Percentiles rank a stretch among this genome's conserved stretches.
Evolutionary conservation across 1,140 invertebrate species (phyloP).

Genomic region (Trachymyrmex septentrionalis): DNA sequence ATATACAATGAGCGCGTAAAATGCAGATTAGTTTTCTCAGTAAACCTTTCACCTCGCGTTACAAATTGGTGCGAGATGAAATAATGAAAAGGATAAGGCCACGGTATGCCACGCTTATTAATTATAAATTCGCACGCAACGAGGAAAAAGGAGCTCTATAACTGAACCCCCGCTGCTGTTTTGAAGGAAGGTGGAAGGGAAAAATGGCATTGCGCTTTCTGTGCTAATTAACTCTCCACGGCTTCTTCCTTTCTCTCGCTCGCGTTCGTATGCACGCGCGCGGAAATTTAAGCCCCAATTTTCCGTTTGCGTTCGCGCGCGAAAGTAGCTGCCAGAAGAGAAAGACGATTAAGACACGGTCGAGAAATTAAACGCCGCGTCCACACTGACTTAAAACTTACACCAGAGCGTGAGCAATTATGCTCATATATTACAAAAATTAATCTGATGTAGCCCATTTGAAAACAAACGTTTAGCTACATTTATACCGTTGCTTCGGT

Average conservation of each 20-base stretch:
- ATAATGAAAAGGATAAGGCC: slow-evolving; percentile 6
- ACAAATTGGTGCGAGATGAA: slow-evolving; percentile 30
- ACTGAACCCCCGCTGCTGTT: slow-evolving; percentile 14
- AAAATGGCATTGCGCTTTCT: slow-evolving; percentile 44
- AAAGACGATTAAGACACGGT: slow-evolving; percentile 63
- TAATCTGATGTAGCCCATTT: slow-evolving; percentile 7
- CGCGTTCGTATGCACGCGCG: not conserved
- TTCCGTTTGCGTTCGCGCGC: slow-evolving; percentile 48
- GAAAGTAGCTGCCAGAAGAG: slow-evolving; percentile 48
- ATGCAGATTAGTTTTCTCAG: not conserved
- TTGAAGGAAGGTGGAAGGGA: slow-evolving; percentile 1
- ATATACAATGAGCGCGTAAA: not conserved
- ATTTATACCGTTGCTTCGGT: not conserved
- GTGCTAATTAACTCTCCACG: slow-evolving; percentile 65
- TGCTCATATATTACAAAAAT: slow-evolving; percentile 27
- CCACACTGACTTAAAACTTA: slow-evolving; percentile 34
- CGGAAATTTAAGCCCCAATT: slow-evolving; percentile 51
- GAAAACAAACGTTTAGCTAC: not conserved
- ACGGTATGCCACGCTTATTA: slow-evolving; percentile 38
- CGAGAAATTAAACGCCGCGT: slow-evolving; percentile 57
- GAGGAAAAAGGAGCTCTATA: not conserved
- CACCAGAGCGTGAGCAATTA: slow-evolving; percentile 5
- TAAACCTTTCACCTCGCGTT: slow-evolving; percentile 5
- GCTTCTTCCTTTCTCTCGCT: not conserved
- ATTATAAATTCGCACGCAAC: slow-evolving; percentile 60